Percentiles rank a stretch among this genome's conserved stretches.
These are phyloP conservation scores for Cervus canadensis DNA, from an alignment of 2,113 vertebrate species.

Conservation along the genomic window DNA sequence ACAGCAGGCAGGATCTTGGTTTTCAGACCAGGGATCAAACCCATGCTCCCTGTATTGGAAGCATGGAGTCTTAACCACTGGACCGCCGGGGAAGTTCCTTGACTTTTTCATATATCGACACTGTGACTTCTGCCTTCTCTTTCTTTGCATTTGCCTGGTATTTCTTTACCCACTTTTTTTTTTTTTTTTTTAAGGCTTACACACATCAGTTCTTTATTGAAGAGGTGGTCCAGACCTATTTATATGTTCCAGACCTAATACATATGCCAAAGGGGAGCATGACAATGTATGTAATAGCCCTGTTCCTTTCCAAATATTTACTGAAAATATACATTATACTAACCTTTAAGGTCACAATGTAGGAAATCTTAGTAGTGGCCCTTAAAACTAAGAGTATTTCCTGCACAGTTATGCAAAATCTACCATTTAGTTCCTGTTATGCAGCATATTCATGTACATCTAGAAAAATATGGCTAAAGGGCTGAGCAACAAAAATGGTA, in stretches of 20 bases:
- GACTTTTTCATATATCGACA: neutral
- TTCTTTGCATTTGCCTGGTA: neutral
- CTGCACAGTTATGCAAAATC: neutral
- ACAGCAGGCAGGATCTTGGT: neutral
- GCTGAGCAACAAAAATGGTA: neutral
- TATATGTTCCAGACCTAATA: neutral
- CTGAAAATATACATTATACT: neutral
- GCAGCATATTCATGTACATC: neutral
- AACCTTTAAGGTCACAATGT: neutral
- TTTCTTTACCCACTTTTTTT: neutral
- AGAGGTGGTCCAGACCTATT: neutral
- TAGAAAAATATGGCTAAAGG: constrained; percentile 2
- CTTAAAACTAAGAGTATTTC: neutral
- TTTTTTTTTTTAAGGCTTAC: neutral
- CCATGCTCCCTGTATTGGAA: neutral
- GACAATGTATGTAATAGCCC: neutral
- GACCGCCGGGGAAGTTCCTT: neutral
- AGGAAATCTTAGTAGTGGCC: constrained; percentile 30
- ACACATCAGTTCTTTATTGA: constrained; percentile 47
- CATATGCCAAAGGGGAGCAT: neutral
- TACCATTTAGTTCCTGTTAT: neutral
- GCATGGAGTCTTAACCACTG: neutral
- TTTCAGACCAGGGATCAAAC: neutral
- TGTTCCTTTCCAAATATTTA: neutral
- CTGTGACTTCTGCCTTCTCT: neutral